These are phyloP conservation scores for Propithecus perrieri DNA, from an alignment of 2,797 vertebrate species.

Conservation along the genomic window DNA sequence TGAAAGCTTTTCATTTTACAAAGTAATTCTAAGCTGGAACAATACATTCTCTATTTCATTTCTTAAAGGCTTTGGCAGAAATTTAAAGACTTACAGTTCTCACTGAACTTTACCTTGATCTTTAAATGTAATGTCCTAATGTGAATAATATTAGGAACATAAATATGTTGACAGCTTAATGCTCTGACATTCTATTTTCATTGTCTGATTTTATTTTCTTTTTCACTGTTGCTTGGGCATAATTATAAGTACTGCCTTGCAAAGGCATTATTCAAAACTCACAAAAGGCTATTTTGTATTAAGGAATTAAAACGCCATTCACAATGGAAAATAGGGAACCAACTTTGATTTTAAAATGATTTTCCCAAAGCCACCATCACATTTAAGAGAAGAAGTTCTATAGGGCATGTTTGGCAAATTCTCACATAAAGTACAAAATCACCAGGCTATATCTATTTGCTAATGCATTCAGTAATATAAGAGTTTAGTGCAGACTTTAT, in stretches of 20 bases:
- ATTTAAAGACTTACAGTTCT: conserved; percentile 42
- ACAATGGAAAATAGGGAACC: conserved; percentile 50
- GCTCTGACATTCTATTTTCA: conserved; percentile 50
- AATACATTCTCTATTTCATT: conserved; percentile 57
- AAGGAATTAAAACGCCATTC: conserved; percentile 64
- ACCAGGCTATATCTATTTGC: background rate
- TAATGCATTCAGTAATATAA: background rate
- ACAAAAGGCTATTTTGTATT: conserved; percentile 60
- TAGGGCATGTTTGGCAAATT: conserved; percentile 5
- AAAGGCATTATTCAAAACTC: conserved; percentile 55
- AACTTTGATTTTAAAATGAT: conserved; percentile 61
- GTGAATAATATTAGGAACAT: conserved; percentile 65
- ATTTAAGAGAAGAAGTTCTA: conserved; percentile 65
- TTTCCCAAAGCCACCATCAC: conserved; percentile 24
- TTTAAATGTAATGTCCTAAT: conserved; percentile 48
- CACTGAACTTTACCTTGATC: conserved; percentile 62
- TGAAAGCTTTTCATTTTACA: conserved; percentile 51
- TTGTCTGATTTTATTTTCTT: conserved; percentile 76
- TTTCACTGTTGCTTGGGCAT: conserved; percentile 49
- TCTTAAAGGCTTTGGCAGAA: conserved; percentile 45
- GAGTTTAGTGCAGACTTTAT: conserved; percentile 38
- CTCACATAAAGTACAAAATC: conserved; percentile 24
- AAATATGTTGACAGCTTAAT: conserved; percentile 61
- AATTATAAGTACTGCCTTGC: conserved; percentile 48
- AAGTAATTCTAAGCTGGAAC: conserved; percentile 53